Conservation (phyloP, 2,888 invertebrate species). For the Pycnomerus fuliginosus region DNA sequence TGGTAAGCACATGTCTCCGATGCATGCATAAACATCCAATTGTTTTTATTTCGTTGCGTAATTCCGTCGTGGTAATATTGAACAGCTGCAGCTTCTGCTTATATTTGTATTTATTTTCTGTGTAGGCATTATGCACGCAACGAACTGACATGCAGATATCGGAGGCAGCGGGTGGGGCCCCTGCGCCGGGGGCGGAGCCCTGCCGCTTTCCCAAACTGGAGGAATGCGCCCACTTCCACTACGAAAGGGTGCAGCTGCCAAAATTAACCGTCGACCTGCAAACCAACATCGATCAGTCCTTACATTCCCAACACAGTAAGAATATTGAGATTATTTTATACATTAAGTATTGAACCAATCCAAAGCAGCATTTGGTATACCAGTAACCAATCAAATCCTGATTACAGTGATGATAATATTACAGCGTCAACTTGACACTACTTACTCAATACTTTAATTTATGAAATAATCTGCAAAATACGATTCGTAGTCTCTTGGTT, state of each 20-base stretch:
- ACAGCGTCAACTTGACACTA: too few relatives aligned
- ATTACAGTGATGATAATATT: too few relatives aligned
- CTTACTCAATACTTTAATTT: too few relatives aligned
- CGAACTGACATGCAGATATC: slow-evolving; percentile 49
- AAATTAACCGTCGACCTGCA: slow-evolving; percentile 61
- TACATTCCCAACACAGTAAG: slow-evolving; percentile 55
- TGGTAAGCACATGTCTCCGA: slow-evolving; percentile 17
- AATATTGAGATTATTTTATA: slow-evolving; percentile 12
- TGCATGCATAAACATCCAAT: slow-evolving; percentile 15
- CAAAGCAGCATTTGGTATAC: too few relatives aligned
- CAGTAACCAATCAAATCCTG: too few relatives aligned
- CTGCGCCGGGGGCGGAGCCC: slow-evolving; percentile 46
- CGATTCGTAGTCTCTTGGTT: too few relatives aligned
- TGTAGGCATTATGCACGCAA: slow-evolving; percentile 51
- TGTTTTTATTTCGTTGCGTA: slow-evolving; percentile 16
- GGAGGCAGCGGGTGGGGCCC: slow-evolving; percentile 45
- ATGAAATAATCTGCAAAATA: too few relatives aligned
- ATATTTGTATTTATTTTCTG: neutral
- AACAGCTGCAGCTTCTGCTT: neutral
- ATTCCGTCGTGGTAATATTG: slow-evolving; percentile 3
- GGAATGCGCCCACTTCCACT: slow-evolving; percentile 98
- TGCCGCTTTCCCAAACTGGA: slow-evolving; percentile 84
- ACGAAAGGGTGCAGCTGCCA: slow-evolving; percentile 90
- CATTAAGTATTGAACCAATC: too few relatives aligned
- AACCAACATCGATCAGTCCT: slow-evolving; percentile 53